Conservation (phyloP, 2,797 vertebrate genomes). For the Buceros bicornis region DNA sequence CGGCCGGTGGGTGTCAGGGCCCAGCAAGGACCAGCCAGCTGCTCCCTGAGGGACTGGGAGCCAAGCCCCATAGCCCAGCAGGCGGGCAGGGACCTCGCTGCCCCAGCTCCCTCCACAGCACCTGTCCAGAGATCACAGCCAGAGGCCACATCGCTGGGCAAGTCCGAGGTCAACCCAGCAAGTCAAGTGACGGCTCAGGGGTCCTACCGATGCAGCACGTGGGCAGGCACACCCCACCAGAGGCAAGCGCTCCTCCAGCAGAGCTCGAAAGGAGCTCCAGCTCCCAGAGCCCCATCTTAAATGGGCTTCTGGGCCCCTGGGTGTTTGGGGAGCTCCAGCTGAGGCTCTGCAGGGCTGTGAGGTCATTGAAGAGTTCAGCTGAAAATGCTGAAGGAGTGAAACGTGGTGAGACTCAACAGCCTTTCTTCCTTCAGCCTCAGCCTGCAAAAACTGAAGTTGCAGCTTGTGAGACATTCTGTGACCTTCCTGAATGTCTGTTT, state of each 20-base stretch:
- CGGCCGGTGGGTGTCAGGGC: background rate
- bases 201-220: rapidly evolving
- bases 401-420: background rate
- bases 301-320: rapidly evolving
- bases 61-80: background rate
- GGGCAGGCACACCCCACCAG: background rate
- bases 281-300: background rate
- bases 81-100: background rate
- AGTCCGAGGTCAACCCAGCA: background rate
- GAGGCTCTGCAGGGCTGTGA: background rate
- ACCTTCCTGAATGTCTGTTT: background rate
- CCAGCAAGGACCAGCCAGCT: background rate
- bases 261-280: background rate
- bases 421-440: background rate
- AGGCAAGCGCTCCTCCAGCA: background rate
- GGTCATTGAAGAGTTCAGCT: background rate
- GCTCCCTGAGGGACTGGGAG: background rate
- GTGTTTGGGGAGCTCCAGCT: background rate
- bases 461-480: background rate
- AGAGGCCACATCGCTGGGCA: background rate
- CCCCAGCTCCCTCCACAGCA: background rate
- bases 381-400: background rate
- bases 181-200: background rate
- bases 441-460: background rate
- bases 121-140: background rate